Percentiles rank a stretch among this genome's conserved stretches.
phyloP scores from a whole-genome alignment of 37 sponge, comb jelly and placozoan species.

The Chondrilla cf. caribensis region DNA sequence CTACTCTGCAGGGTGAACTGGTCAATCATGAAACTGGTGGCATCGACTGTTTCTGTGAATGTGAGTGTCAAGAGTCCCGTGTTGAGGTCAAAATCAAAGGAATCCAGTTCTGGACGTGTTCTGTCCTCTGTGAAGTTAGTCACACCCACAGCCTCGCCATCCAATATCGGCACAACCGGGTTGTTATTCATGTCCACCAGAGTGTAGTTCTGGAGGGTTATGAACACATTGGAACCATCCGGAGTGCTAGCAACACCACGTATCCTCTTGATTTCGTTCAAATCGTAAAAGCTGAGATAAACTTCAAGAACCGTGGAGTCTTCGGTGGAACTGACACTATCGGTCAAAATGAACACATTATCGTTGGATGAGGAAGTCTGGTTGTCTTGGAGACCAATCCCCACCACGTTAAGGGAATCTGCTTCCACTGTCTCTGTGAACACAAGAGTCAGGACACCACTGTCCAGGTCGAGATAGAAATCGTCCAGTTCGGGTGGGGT shows the following conservation, averaged over 20 bases:
- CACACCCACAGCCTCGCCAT: conserved; percentile 40
- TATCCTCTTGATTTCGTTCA: conserved; percentile 87
- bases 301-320: conserved; percentile 70
- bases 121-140: conserved; percentile 68
- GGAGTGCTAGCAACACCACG: conserved; percentile 53
- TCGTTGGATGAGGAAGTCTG: background rate
- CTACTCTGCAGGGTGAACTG: conserved; percentile 69
- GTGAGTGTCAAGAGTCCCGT: conserved; percentile 52
- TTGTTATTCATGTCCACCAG: conserved; percentile 85
- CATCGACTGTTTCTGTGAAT: conserved; percentile 85
- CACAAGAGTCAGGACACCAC: conserved; percentile 52
- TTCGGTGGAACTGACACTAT: conserved; percentile 33
- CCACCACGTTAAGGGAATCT: conserved; percentile 52
- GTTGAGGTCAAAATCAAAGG: conserved; percentile 73
- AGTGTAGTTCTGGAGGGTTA: conserved; percentile 47
- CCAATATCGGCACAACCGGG: conserved; percentile 38
- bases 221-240: conserved; percentile 56
- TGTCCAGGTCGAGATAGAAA: conserved; percentile 65
- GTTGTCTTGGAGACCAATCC: conserved; percentile 62
- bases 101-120: conserved; percentile 62
- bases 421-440: conserved; percentile 88
- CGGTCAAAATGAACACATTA: conserved; percentile 61
- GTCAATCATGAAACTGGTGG: conserved; percentile 55
- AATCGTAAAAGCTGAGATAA: conserved; percentile 67
- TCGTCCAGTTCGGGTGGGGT: conserved; percentile 48